Evolutionary conservation across 1,140 invertebrate species (phyloP).

Genomic region (Frieseomelitta varia): DNA sequence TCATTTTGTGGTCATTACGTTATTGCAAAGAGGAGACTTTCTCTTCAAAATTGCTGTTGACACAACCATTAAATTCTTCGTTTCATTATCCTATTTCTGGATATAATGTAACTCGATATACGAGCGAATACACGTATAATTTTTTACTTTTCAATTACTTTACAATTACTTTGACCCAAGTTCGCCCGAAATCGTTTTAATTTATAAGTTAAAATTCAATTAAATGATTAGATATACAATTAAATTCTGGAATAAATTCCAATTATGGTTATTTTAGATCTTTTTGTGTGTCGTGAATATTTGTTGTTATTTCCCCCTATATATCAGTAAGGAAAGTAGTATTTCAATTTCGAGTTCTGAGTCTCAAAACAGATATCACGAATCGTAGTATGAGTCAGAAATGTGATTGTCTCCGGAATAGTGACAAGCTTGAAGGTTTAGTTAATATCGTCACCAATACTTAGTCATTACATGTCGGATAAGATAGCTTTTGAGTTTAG

Average conservation of each 20-base stretch:
- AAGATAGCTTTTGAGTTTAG: neutral
- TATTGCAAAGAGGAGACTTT: neutral
- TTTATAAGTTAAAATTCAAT: too few relatives aligned
- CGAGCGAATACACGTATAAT: too few relatives aligned
- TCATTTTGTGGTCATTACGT: neutral
- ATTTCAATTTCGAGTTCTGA: too few relatives aligned
- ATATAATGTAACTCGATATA: neutral
- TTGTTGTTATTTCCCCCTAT: neutral
- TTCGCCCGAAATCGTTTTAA: too few relatives aligned
- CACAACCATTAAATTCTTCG: neutral
- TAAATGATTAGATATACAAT: neutral
- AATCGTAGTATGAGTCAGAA: neutral
- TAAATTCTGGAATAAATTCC: neutral
- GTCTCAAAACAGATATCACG: neutral
- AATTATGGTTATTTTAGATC: too few relatives aligned
- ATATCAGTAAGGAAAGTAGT: too few relatives aligned
- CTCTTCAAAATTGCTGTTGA: constrained; percentile 15
- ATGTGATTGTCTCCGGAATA: neutral
- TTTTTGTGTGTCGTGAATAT: too few relatives aligned
- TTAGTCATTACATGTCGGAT: neutral
- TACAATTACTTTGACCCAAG: too few relatives aligned
- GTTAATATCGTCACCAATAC: neutral
- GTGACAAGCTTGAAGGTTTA: neutral
- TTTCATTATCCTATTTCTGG: neutral
- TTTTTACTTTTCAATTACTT: too few relatives aligned